Conservation (phyloP, 2,113 vertebrate species). For the Hypocryptadius cinnamomeus region DNA sequence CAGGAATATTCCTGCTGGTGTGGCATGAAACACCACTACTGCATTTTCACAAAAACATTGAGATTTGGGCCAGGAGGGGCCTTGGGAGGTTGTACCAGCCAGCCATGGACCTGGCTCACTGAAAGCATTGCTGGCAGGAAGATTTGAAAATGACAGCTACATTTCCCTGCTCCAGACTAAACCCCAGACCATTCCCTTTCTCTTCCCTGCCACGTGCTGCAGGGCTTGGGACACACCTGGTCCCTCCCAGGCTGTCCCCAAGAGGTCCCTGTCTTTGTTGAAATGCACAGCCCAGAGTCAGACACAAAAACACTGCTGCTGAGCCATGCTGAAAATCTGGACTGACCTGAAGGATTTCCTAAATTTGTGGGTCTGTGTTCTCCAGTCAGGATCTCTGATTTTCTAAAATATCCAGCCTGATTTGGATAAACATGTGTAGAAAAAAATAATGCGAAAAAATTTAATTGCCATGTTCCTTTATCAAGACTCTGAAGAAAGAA, state of each 20-base stretch:
- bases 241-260: background rate
- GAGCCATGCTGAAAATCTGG: background rate
- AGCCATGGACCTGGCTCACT: background rate
- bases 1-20: background rate
- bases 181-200: background rate
- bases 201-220: background rate
- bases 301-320: background rate
- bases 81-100: background rate
- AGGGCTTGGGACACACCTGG: background rate
- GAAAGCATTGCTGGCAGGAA: background rate
- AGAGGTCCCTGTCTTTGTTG: background rate
- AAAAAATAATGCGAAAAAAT: background rate
- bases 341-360: background rate
- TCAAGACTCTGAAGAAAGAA: background rate
- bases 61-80: background rate
- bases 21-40: background rate
- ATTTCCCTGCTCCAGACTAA: background rate
- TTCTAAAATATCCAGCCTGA: background rate
- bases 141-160: background rate
- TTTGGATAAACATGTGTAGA: background rate
- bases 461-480: background rate
- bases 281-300: background rate
- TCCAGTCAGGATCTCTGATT: background rate
- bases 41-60: background rate
- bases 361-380: background rate